Evolutionary conservation across 1,140 invertebrate species (phyloP).

Genomic region (Saccostrea glomerata): DNA sequence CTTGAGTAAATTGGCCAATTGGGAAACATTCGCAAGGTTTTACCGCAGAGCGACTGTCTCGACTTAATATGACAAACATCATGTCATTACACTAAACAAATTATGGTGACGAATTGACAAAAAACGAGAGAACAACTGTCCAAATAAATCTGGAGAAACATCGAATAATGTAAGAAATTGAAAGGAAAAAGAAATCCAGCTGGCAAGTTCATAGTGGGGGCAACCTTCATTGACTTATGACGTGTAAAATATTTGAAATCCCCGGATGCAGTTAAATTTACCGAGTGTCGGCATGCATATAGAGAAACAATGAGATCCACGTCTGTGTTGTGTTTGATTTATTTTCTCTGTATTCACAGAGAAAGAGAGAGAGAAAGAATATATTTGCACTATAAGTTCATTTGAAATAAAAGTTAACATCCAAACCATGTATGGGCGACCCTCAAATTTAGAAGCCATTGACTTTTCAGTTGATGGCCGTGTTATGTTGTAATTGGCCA

Average conservation of each 20-base stretch:
- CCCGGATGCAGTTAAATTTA: not conserved
- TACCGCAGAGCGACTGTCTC: not conserved
- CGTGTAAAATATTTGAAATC: too few relatives aligned
- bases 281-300: not conserved
- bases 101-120: not conserved
- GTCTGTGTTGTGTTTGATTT: too few relatives aligned
- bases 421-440: not conserved
- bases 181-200: not conserved
- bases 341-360: not conserved
- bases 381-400: too few relatives aligned
- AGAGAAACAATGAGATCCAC: not conserved
- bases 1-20: not conserved
- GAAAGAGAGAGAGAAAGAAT: slow-evolving; percentile 15
- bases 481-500: not conserved
- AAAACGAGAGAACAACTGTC: not conserved
- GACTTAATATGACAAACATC: not conserved
- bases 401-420: not conserved
- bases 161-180: not conserved
- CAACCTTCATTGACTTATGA: not conserved
- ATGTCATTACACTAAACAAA: not conserved
- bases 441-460: not conserved
- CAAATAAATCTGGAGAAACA: not conserved
- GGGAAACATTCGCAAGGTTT: not conserved
- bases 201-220: not conserved
- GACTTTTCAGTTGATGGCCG: not conserved